phyloP scores from a whole-genome alignment of 2,797 vertebrate genomes.

The Urocyon cinereoargenteus region DNA sequence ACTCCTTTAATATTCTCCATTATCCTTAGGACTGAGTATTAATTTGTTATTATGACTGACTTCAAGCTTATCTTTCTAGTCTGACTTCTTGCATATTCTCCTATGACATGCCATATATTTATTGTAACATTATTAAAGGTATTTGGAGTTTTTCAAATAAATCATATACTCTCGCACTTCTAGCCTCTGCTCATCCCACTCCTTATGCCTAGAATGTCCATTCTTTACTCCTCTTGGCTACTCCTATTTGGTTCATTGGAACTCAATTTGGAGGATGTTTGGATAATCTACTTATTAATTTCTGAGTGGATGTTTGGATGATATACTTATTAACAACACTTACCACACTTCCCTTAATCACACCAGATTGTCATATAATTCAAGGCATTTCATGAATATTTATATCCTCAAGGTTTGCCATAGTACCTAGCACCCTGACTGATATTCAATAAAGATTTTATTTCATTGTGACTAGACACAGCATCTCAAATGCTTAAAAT shows the following conservation, averaged over 20 bases:
- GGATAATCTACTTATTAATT: background rate
- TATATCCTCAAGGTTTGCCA: background rate
- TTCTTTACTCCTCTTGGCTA: background rate
- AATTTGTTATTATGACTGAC: background rate
- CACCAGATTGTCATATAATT: background rate
- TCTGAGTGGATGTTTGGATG: background rate
- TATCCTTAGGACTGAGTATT: background rate
- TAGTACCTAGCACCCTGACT: background rate
- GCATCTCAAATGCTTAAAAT: conserved; percentile 25
- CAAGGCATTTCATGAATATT: background rate
- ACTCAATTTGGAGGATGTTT: background rate
- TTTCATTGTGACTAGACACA: background rate
- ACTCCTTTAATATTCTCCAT: background rate
- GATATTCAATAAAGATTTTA: background rate
- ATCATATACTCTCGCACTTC: background rate
- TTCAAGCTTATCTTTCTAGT: background rate
- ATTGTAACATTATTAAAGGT: background rate
- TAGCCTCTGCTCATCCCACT: background rate
- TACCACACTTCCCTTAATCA: background rate
- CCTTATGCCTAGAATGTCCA: background rate
- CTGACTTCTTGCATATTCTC: background rate
- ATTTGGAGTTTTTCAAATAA: background rate
- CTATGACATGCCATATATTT: background rate
- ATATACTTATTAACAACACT: background rate
- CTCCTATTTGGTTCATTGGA: background rate